Evolutionary conservation across 2,113 vertebrate species (phyloP).

Genomic region (Trichechus manatus): DNA sequence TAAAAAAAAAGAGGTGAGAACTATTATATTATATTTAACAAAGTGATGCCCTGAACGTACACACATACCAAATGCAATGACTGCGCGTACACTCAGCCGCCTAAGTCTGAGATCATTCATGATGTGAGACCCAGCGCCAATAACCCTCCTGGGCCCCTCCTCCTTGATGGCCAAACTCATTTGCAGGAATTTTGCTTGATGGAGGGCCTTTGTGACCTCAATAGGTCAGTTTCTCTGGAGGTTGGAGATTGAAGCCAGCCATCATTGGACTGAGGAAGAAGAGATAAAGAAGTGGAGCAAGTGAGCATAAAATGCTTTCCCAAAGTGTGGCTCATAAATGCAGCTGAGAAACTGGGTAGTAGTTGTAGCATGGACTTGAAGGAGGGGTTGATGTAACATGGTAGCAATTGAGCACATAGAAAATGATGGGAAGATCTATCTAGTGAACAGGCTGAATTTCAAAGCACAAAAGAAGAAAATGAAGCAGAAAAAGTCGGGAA

Average conservation of each 20-base stretch:
- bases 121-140: neutral
- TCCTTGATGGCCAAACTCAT: neutral
- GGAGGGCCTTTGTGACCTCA: neutral
- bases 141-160: too few relatives aligned
- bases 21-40: neutral
- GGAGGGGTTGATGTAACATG: neutral
- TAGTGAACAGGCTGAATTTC: neutral
- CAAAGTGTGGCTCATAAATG: neutral
- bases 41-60: neutral
- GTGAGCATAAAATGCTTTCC: neutral
- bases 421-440: neutral
- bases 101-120: neutral
- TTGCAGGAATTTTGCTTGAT: neutral
- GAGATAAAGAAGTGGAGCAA: neutral
- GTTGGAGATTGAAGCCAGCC: neutral
- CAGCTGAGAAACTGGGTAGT: neutral
- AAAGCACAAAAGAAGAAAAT: neutral
- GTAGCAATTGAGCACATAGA: too few relatives aligned
- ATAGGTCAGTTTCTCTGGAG: neutral
- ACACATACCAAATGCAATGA: neutral
- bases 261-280: neutral
- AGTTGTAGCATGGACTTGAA: neutral
- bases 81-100: neutral
- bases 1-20: neutral
- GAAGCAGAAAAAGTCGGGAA: neutral